phyloP scores from a whole-genome alignment of 2,113 vertebrate species.

The Planiliza haematocheilus region DNA sequence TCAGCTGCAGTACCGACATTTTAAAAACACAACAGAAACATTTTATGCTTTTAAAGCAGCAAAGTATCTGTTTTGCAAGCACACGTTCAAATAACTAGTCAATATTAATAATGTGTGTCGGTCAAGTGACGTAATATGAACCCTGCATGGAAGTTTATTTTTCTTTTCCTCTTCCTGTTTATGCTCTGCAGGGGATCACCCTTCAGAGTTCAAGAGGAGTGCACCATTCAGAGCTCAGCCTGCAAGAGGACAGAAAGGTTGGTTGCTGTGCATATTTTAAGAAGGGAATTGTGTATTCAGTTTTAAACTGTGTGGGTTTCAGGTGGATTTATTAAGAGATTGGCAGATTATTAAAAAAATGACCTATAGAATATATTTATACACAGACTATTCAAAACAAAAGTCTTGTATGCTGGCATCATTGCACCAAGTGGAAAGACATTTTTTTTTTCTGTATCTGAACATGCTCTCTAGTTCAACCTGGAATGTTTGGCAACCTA shows the following conservation, averaged over 20 bases:
- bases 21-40: too few relatives aligned
- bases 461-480: neutral
- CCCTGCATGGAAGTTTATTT: constrained; percentile 11
- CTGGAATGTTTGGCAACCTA: neutral
- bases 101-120: neutral
- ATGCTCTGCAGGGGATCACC: constrained; percentile 43
- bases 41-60: neutral
- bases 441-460: neutral
- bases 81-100: neutral
- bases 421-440: neutral
- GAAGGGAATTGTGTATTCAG: neutral
- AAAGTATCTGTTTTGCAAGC: neutral
- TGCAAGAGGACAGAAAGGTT: constrained; percentile 55
- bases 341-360: neutral
- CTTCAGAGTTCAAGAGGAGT: constrained; percentile 59
- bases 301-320: neutral
- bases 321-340: neutral
- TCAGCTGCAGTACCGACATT: neutral
- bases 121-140: constrained; percentile 3
- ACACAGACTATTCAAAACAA: neutral
- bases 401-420: neutral
- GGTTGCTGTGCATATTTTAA: constrained; percentile 33
- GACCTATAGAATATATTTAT: too few relatives aligned
- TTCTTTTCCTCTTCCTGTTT: constrained; percentile 32
- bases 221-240: constrained; percentile 42